phyloP scores from a whole-genome alignment of 2,797 vertebrate species.

The Hozukius guyotensis region DNA sequence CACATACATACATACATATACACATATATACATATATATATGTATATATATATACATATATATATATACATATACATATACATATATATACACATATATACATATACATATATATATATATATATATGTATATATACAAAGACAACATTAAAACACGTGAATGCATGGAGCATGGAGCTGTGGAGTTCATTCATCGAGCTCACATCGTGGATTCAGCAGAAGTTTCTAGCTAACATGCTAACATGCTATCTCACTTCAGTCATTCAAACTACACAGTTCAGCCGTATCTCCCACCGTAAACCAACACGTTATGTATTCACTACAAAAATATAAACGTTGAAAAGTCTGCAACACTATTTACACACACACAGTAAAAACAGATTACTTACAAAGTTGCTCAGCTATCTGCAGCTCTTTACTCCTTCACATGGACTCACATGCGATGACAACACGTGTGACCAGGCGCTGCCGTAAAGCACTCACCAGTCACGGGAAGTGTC shows the following conservation, averaged over 20 bases:
- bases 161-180: too few relatives aligned
- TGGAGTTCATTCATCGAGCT: too few relatives aligned
- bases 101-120: too few relatives aligned
- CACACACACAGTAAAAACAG: fast-evolving
- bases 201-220: not conserved
- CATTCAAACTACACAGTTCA: not conserved
- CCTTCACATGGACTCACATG: slow-evolving; percentile 18
- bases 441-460: slow-evolving; percentile 66
- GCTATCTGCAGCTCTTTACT: not conserved
- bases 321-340: fast-evolving
- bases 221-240: slow-evolving; percentile 29
- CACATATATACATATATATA: too few relatives aligned
- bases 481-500: slow-evolving; percentile 28
- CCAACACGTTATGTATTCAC: fast-evolving
- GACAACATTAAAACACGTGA: not conserved
- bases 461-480: slow-evolving; percentile 42
- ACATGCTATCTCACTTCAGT: slow-evolving; percentile 1
- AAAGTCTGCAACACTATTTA: fast-evolving
- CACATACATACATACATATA: too few relatives aligned
- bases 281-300: not conserved
- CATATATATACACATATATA: too few relatives aligned
- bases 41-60: too few relatives aligned
- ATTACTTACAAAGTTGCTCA: slow-evolving; percentile 12
- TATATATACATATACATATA: too few relatives aligned
- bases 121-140: too few relatives aligned